phyloP scores from a whole-genome alignment of 2,797 vertebrate genomes.

The Mustela erminea region DNA sequence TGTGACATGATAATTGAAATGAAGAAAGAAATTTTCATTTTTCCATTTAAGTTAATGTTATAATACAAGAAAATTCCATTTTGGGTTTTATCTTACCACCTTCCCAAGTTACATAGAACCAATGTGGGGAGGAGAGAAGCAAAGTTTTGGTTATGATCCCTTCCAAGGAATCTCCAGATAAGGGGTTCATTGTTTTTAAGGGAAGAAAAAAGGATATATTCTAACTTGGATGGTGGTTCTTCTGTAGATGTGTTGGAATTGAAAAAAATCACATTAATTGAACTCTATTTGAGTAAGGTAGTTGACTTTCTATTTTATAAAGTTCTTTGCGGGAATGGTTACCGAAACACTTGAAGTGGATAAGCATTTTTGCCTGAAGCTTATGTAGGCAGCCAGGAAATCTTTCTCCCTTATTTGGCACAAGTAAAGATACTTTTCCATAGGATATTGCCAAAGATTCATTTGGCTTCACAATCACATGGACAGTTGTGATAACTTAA shows the following conservation, averaged over 20 bases:
- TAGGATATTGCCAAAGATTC: constrained; percentile 60
- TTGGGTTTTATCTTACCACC: constrained; percentile 39
- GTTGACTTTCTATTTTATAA: constrained; percentile 61
- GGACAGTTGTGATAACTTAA: constrained; percentile 59
- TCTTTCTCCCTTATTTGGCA: constrained; percentile 57
- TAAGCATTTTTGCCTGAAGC: constrained; percentile 51
- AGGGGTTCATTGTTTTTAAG: constrained; percentile 44
- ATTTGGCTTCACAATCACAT: constrained; percentile 22
- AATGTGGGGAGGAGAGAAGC: neutral
- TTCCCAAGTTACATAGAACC: constrained; percentile 44
- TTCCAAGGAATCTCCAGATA: constrained; percentile 39
- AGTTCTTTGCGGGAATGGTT: constrained; percentile 55
- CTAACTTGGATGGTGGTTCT: neutral
- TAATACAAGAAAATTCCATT: constrained; percentile 40
- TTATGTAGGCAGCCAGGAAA: constrained; percentile 54
- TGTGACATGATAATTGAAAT: constrained; percentile 39
- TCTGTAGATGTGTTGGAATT: constrained; percentile 43
- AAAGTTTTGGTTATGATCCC: neutral
- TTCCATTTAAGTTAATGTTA: constrained; percentile 48
- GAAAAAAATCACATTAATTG: constrained; percentile 14
- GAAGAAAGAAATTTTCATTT: constrained; percentile 40
- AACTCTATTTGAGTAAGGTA: constrained; percentile 46
- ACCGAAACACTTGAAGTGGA: constrained; percentile 58
- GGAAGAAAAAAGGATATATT: neutral
- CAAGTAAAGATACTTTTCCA: constrained; percentile 67